Conservation (phyloP, 1,140 invertebrate genomes). For the Agrypnia vestita region DNA sequence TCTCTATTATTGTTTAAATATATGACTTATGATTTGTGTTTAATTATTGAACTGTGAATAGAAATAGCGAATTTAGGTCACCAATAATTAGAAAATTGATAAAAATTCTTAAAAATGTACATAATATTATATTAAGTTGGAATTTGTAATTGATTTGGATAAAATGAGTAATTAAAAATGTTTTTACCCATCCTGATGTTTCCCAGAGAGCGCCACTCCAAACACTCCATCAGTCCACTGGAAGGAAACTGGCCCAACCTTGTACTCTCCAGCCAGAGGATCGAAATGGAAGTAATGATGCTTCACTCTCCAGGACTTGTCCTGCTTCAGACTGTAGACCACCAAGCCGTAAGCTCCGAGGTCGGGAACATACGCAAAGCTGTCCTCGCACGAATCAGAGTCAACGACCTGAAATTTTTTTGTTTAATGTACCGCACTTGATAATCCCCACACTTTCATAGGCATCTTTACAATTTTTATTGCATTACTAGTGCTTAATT, state of each 20-base stretch:
- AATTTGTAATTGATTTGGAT: no score
- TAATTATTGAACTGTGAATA: no score
- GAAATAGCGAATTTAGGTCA: no score
- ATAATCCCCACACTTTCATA: no score
- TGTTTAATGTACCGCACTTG: no score
- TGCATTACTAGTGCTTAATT: no score
- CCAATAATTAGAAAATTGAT: no score
- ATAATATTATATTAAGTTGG: no score
- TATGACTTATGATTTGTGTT: no score
- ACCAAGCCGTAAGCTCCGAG: conserved; percentile 82
- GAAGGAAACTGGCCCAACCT: conserved; percentile 81
- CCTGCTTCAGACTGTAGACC: conserved; percentile 81
- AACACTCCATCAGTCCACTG: conserved; percentile 87
- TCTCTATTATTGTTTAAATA: no score
- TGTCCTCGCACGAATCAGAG: conserved; percentile 79
- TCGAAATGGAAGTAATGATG: conserved; percentile 90
- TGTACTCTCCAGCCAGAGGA: conserved; percentile 81
- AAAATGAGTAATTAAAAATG: background rate
- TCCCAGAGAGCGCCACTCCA: conserved; percentile 77
- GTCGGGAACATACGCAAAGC: conserved; percentile 84
- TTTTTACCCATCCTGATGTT: conserved; percentile 72
- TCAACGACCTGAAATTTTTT: conserved; percentile 75
- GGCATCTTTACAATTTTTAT: no score
- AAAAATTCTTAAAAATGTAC: no score
- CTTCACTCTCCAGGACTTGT: conserved; percentile 83